Conservation (phyloP, 2,113 vertebrate species). For the zebrafish (Danio rerio) region GRCz12tu NC_133187.1:30774501-30775000, state of each 20-base stretch:
- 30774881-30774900: neutral
- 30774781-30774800: neutral
- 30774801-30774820: neutral
- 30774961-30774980: neutral
- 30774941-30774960: neutral
- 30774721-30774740: neutral
- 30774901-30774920: neutral
- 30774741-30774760: neutral
- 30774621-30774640: neutral
- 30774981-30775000: no score
- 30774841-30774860: neutral
- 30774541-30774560: neutral
- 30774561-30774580: neutral
- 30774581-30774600: conserved; percentile 2
- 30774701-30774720: no score
- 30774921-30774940: neutral
- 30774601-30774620: neutral
- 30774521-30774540: conserved; percentile 21
- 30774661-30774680: neutral
- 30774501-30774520: conserved; percentile 5
- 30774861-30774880: neutral
- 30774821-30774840: neutral
- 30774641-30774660: neutral
- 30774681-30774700: neutral
- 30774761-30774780: conserved; percentile 12